A percentile compares a stretch with the other conserved stretches of the same genome.
Conservation (phyloP, 2,888 invertebrate species). For the Melanophora roralis region DNA sequence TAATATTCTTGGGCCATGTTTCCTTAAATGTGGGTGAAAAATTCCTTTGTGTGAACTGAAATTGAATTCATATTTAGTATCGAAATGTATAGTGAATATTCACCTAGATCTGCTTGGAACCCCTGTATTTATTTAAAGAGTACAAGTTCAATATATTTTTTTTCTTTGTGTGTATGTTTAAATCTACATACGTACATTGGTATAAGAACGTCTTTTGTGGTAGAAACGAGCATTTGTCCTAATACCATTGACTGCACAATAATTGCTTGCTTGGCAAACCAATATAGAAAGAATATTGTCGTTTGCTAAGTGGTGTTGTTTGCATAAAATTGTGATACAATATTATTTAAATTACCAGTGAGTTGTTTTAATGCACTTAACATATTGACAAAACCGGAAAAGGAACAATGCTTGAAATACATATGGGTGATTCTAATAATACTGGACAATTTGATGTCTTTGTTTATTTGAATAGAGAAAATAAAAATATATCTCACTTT, state of each 20-base stretch:
- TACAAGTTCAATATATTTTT: too few species aligned
- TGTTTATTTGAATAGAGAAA: too few species aligned
- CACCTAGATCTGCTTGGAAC: not conserved
- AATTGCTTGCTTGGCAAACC: conserved; percentile 31
- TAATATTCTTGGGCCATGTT: too few species aligned
- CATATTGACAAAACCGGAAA: conserved; percentile 29
- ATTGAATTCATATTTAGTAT: too few species aligned
- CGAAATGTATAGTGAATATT: too few species aligned
- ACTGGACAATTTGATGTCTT: too few species aligned
- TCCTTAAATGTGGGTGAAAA: too few species aligned
- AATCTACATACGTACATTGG: not conserved
- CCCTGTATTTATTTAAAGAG: not conserved
- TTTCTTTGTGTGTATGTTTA: not conserved
- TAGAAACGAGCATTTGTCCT: not conserved
- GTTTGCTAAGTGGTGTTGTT: conserved; percentile 64
- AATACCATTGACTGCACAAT: conserved; percentile 11
- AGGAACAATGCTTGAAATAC: not conserved
- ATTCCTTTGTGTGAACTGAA: too few species aligned
- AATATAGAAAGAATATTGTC: conserved; percentile 53
- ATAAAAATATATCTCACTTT: too few species aligned
- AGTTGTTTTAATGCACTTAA: conserved; percentile 56
- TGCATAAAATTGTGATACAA: conserved; percentile 66
- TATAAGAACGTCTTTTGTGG: conserved; percentile 1
- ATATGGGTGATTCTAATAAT: too few species aligned
- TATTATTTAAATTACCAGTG: conserved; percentile 67